These are phyloP conservation scores for Temnothorax rugatulus DNA, from an alignment of 2,888 invertebrate species.

Conservation along the genomic window DNA sequence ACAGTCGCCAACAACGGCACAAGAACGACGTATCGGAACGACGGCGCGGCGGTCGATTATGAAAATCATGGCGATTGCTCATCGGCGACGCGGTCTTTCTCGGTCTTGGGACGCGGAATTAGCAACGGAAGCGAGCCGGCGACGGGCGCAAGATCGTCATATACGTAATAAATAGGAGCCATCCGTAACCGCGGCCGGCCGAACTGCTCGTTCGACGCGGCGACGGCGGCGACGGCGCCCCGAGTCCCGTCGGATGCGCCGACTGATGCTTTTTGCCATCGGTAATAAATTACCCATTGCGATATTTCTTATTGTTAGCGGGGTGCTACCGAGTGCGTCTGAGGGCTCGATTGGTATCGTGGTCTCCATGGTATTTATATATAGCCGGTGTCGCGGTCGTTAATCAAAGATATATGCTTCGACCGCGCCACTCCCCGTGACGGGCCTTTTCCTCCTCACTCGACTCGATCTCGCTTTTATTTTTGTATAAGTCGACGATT, in stretches of 20 bases:
- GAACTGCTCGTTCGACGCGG: conserved; percentile 56
- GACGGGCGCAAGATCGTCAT: conserved; percentile 70
- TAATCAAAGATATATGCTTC: conserved; percentile 80
- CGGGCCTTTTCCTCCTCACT: conserved; percentile 48
- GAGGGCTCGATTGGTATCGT: conserved; percentile 83
- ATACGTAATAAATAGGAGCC: conserved; percentile 82
- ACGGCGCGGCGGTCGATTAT: conserved; percentile 32
- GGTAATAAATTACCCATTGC: conserved; percentile 85
- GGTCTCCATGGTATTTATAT: conserved; percentile 73
- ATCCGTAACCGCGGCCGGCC: conserved; percentile 80
- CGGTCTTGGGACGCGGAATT: conserved; percentile 24
- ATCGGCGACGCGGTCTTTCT: conserved; percentile 9
- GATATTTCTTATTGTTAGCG: conserved; percentile 84
- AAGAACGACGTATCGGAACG: not conserved
- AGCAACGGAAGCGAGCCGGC: conserved; percentile 47
- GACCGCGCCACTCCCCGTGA: conserved; percentile 59
- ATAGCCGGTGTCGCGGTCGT: conserved; percentile 80
- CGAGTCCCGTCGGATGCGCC: conserved; percentile 69
- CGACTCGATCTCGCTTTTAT: conserved; percentile 29
- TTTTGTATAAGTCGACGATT: not conserved
- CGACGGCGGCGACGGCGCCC: conserved; percentile 64
- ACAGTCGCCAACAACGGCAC: not conserved
- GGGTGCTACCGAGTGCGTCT: conserved; percentile 83
- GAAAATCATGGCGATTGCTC: conserved; percentile 42
- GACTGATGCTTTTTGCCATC: conserved; percentile 81